Base-by-base conservation (phyloP, 2,888 invertebrate species). In the Theristus sp. region DNA sequence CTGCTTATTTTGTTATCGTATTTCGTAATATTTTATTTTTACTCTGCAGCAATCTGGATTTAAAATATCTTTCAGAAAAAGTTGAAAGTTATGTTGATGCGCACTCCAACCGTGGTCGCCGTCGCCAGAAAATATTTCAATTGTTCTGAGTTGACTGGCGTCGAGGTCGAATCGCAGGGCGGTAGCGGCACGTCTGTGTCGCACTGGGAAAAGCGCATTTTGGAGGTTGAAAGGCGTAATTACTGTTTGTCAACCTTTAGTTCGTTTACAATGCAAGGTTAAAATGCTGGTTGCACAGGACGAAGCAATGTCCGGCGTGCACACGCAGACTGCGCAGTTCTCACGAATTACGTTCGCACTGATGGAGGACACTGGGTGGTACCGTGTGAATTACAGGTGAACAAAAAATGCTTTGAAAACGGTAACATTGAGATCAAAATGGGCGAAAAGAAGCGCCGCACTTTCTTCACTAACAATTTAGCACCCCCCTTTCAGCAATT, bases 271-370 rank as follows among this genome's bases (percentile, higher is more conserved):
- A n/a, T n/a, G n/a, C n/a, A n/a, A n/a, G n/a, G n/a, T n/a, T n/a
- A n/a, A n/a, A n/a, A n/a, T n/a, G n/a, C n/a, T n/a, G n/a, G n/a
- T 17, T 38, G 66, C 66, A 47, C 73, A 90, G 87, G 93, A 93
- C 75, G 94, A 94, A 78, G 91, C 91, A 0, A 94, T 94, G 93
- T 93, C 93, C 0, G 93, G 93, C 1, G 91, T 91, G 0, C 93
- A 93, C 75, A 93, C 93, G 0, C 93, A 91, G 75, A 90, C 90
- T 77, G 89, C 91, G 0, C 87, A 89, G 0, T 91, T 93, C 76
- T 91, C 91, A 0, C 80, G 89, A 26, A 84, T 94, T 61, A 90
- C 91, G 0, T 80, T 94, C 64, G 93, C 93, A 0, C 77, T 93
- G 64, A 87, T 94, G 89, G 91, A 94, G 74, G 94, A 94, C 73